Percentiles rank a stretch among this genome's conserved stretches.
Conservation (phyloP, 2,888 invertebrate genomes). For the Xanthostigma xanthostigma region DNA sequence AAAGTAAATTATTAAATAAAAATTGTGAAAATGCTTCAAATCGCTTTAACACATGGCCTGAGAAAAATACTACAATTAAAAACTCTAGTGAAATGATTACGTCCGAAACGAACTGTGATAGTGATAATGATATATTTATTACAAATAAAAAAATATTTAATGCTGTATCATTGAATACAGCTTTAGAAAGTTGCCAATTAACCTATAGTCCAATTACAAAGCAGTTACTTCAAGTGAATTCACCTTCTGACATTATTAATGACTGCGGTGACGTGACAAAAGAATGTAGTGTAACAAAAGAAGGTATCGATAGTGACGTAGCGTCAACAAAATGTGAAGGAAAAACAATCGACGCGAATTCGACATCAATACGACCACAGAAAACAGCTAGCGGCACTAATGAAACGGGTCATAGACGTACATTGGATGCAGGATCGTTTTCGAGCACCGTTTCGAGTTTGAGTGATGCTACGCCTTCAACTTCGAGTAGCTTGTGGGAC, state of each 20-base stretch:
- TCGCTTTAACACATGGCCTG: conserved; percentile 37
- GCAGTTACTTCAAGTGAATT: conserved; percentile 46
- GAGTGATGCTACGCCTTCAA: conserved; percentile 46
- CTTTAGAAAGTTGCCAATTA: conserved; percentile 55
- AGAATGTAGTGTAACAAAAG: conserved; percentile 4
- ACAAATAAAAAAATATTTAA: conserved; percentile 10
- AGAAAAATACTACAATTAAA: conserved; percentile 28
- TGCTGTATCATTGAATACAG: conserved; percentile 44
- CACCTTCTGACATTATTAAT: conserved; percentile 17
- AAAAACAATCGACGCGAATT: conserved; percentile 8
- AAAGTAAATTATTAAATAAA: conserved; percentile 9
- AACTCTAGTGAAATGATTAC: conserved; percentile 15
- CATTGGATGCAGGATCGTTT: conserved; percentile 44
- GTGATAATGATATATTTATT: conserved; percentile 3
- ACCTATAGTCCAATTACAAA: conserved; percentile 62
- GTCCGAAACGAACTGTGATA: conserved; percentile 4
- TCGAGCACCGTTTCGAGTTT: conserved; percentile 55
- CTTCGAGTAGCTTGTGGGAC: conserved; percentile 34
- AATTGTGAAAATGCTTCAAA: conserved; percentile 9
- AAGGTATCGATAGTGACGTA: conserved; percentile 1
- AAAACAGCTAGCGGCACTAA: too few species aligned
- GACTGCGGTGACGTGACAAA: not conserved
- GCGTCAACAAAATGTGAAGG: conserved; percentile 12
- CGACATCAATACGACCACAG: too few species aligned
- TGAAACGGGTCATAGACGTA: conserved; percentile 30